A percentile compares a stretch with the other conserved stretches of the same genome.
These are phyloP conservation scores for Heteromyza rotundicornis DNA, from an alignment of 2,888 invertebrate species.

Conservation along the genomic window DNA sequence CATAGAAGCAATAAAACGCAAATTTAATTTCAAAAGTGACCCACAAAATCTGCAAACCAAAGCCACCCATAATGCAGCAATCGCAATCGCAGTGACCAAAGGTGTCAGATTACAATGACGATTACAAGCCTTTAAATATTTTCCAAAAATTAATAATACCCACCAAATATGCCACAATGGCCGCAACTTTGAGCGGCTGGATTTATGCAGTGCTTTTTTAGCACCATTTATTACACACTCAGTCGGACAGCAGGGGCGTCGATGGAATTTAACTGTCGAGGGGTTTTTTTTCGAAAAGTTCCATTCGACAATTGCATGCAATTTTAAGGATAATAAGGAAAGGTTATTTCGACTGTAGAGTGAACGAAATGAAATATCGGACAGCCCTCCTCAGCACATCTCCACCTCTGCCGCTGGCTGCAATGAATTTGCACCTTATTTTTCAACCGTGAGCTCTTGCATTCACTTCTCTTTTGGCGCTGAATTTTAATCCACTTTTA, in stretches of 20 bases:
- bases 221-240: too few species aligned
- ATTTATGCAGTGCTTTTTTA: neutral
- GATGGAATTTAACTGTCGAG: too few species aligned
- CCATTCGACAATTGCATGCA: too few species aligned
- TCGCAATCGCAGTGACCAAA: neutral
- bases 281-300: too few species aligned
- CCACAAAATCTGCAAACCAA: neutral
- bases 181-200: neutral
- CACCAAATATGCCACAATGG: neutral
- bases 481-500: neutral
- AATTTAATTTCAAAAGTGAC: constrained; percentile 5
- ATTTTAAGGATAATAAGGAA: too few species aligned
- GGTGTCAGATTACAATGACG: constrained; percentile 4
- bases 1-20: neutral
- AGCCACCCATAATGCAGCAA: neutral
- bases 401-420: too few species aligned
- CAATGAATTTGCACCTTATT: constrained; percentile 9
- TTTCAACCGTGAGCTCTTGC: neutral
- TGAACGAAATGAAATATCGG: neutral
- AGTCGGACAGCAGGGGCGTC: too few species aligned
- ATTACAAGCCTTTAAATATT: constrained; percentile 9
- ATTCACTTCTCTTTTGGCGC: neutral
- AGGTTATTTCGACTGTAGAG: too few species aligned
- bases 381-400: too few species aligned
- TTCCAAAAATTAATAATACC: constrained; percentile 3